Evolutionary conservation across 2,113 vertebrate genomes (phyloP), one percentile per base, ranked within the genome.

Genomic region (Piaya cayana): DNA sequence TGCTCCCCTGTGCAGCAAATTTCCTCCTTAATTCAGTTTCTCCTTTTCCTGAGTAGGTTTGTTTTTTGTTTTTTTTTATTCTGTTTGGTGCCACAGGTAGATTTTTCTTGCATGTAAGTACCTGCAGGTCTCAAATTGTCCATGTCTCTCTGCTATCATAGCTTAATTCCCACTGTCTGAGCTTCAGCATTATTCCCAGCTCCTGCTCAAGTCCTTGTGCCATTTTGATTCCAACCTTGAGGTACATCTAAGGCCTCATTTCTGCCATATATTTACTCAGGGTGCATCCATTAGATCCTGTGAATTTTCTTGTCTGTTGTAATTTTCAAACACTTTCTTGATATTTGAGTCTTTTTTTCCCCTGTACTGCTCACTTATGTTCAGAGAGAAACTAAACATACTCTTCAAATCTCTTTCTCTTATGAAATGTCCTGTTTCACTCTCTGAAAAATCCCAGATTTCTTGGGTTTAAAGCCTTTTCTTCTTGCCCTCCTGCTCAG

Each of bases 71-170:
- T 59, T 72, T 13, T 53, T 29, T 27, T 9, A 2, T 17, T 2
- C 12, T 37, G 47, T 79, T 37, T 78, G 9, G 15, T 77, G 34
- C 21, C 75, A 64, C 14, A 14, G 22, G 20, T 65, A 7, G 6
- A 11, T 78, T 75, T 79, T 86, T 67, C 4, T 18, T 59, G 21
- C 50, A 36, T 2, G 0, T 32, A 30, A 43, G 9, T 68, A 53
- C 50, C n/a, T 69, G 50, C 1, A 9, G 29, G 23, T 81, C 64
- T 81, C 0, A 0, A 67, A 37, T 34, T 78, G 34, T 77, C 79
- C 55, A 7, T 68, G 14, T 18, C 15, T 36, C n/a, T 79, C 55
- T 76, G 70, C 67, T 85, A 3, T 85, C 34, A 5, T 23, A 36
- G 21, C 49, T 16, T 58, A 8, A 23, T 43, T 71, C 39, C 10